Base-by-base conservation (phyloP, 2,797 vertebrate species). In the Gallinago solitaria region DNA sequence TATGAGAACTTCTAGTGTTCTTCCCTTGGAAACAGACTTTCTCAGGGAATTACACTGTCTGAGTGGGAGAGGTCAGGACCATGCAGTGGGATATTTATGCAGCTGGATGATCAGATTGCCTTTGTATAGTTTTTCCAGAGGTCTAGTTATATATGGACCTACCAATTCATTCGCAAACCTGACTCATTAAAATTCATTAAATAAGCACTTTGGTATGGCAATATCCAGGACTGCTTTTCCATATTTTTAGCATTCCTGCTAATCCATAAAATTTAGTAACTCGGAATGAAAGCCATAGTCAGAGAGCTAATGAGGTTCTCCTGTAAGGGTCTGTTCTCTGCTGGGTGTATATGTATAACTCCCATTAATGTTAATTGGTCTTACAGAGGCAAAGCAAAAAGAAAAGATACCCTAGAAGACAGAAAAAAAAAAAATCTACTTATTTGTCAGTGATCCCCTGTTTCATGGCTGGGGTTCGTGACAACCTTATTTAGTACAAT, bases 21-120 rank as follows among this genome's bases (percentile, higher is more conserved):
- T 84, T 50, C 61, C 65, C 61, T 67, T 35, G 89, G 63, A 94
- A 95, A n/a, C 25, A 20, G 77, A 57, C 28, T 71, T 92, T 90
- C 77, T 81, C 90, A 92, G 80, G 68, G 90, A 83, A 19, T 78
- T 27, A 2, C 0, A 2, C 39, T 64, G 68, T 19, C 57, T 4
- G 5, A 70, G 84, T 76, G 80, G 92, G 90, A 78, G 83, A 71
- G 92, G 65, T 83, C 77, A 61, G 56, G 76, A 41, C 15, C 71
- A 37, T 4, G 37, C 53, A 30, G 73, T 6, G n/a, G 78, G 73
- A 47, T 94, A 48, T 88, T 95, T 90, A 12, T 35, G 16, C 91
- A 95, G 91, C 87, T 97, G 95, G 70, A 71, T 51, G 87, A 27
- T 84, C 76, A 51, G 43, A 19, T 71, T 71, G 82, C 54, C 76